These are phyloP conservation scores for Dromococcyx pavoninus DNA, from an alignment of 2,797 vertebrate genomes.

Conservation along the genomic window DNA sequence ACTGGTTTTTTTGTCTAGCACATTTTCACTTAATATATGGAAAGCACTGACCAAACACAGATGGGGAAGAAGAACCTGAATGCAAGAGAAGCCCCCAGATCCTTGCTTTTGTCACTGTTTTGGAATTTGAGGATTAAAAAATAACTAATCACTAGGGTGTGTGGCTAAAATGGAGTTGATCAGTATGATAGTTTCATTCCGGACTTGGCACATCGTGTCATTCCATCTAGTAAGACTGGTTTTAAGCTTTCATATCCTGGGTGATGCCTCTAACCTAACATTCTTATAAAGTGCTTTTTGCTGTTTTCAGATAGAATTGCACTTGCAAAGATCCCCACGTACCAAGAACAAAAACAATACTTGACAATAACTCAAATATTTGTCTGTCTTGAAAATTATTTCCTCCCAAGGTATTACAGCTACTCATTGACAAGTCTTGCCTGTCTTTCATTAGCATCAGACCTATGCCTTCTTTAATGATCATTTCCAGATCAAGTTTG, in stretches of 20 bases:
- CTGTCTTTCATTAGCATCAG: neutral
- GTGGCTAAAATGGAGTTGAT: neutral
- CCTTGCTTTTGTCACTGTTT: neutral
- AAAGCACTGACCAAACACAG: neutral
- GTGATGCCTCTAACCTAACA: neutral
- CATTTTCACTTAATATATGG: neutral
- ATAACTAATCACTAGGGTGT: neutral
- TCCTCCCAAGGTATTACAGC: neutral
- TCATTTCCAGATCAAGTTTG: neutral
- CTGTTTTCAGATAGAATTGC: slow-evolving; percentile 34
- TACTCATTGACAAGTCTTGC: neutral
- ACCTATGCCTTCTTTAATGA: neutral
- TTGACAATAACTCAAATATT: slow-evolving; percentile 17
- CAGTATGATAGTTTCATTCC: neutral
- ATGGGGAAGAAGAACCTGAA: neutral
- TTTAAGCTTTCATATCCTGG: slow-evolving; percentile 16
- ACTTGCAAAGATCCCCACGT: neutral
- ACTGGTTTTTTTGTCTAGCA: neutral
- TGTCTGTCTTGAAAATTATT: slow-evolving; percentile 7
- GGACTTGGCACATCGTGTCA: neutral
- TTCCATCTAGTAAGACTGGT: slow-evolving; percentile 3
- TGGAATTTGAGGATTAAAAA: neutral
- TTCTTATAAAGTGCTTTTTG: slow-evolving; percentile 26
- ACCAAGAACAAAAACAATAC: neutral
- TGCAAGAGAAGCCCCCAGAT: neutral